A percentile compares a stretch with the other conserved stretches of the same genome.
phyloP scores from a whole-genome alignment of 2,888 invertebrate species.

The Dasypolia templi region DNA sequence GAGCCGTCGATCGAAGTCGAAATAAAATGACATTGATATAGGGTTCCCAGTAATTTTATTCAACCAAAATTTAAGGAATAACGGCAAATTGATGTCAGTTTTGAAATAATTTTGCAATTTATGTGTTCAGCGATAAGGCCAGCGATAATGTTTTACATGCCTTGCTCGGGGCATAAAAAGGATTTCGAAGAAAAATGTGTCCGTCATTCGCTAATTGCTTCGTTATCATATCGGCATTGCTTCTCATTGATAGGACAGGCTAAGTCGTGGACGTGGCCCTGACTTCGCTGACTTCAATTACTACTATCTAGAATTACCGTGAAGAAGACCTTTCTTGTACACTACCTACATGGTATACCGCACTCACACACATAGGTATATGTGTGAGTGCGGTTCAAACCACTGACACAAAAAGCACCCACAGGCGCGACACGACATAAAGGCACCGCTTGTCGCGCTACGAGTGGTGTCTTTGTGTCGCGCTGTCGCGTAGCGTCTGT shows the following conservation, averaged over 20 bases:
- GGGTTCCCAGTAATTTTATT: conserved; percentile 23
- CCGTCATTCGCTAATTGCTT: conserved; percentile 56
- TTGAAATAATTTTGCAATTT: conserved; percentile 46
- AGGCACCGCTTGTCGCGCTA: too few relatives aligned
- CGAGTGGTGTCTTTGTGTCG: too few relatives aligned
- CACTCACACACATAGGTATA: too few relatives aligned
- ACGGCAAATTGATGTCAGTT: conserved; percentile 29
- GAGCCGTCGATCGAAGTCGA: not conserved
- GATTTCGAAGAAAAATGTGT: conserved; percentile 42
- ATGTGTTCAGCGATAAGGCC: conserved; percentile 44
- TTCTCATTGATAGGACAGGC: conserved; percentile 30
- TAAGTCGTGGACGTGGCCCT: conserved; percentile 26
- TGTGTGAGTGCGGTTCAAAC: too few relatives aligned
- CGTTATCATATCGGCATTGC: conserved; percentile 46
- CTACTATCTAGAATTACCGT: conserved; percentile 18
- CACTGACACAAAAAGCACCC: too few relatives aligned
- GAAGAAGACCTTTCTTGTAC: conserved; percentile 7
- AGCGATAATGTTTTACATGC: conserved; percentile 41
- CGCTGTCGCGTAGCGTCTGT: too few relatives aligned
- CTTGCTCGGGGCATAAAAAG: conserved; percentile 23
- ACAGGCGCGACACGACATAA: too few relatives aligned
- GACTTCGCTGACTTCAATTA: conserved; percentile 20
- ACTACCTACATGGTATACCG: too few relatives aligned
- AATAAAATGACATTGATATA: conserved; percentile 33
- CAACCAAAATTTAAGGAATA: conserved; percentile 10